Evolutionary conservation across 2,797 vertebrate genomes (phyloP).

Genomic region (Fratercula arctica): DNA sequence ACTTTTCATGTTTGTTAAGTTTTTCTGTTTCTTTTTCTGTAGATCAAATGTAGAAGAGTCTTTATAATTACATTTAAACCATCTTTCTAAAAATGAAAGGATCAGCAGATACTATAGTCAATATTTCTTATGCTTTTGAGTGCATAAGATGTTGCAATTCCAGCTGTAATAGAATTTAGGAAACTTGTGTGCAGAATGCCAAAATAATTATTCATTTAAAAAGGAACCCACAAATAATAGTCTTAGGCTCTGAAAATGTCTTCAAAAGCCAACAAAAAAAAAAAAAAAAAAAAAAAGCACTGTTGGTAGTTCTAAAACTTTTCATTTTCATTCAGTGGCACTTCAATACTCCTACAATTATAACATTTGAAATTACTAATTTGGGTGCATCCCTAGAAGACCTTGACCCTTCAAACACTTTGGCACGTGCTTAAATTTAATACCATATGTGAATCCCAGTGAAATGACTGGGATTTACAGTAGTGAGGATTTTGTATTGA

Average conservation of each 20-base stretch:
- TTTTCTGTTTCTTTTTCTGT: background rate
- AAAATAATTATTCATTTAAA: conserved; percentile 13
- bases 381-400: background rate
- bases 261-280: background rate
- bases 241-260: background rate
- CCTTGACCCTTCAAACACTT: background rate
- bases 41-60: background rate
- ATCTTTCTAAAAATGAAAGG: background rate
- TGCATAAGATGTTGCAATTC: background rate
- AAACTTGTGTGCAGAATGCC: background rate
- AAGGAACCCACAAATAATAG: conserved; percentile 6
- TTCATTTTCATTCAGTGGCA: background rate
- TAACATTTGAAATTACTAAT: background rate
- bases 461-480: background rate
- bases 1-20: background rate
- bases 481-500: background rate
- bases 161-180: conserved; percentile 6
- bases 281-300: background rate
- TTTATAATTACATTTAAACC: background rate
- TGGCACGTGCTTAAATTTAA: background rate
- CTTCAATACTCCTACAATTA: background rate
- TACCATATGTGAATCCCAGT: background rate
- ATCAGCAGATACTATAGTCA: background rate
- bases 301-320: background rate
- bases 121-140: background rate